Conservation (phyloP, 2,888 invertebrate species). For the Troglohyphantes excavatus region DNA sequence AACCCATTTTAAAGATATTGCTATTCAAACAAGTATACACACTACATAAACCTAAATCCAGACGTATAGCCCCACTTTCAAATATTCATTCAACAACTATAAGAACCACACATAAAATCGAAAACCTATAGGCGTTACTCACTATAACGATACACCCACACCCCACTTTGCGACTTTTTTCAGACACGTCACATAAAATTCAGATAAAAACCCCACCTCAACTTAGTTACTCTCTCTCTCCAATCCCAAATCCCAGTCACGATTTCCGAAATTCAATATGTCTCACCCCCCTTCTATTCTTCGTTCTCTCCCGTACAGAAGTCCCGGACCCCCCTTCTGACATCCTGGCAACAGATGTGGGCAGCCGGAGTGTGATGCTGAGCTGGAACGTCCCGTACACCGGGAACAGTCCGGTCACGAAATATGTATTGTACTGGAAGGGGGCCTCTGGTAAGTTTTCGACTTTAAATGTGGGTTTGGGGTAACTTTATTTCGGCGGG, state of each 20-base stretch:
- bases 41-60: too few relatives aligned
- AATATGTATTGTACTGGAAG: constrained; percentile 82
- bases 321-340: constrained; percentile 82
- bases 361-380: constrained; percentile 81
- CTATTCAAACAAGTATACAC: too few relatives aligned
- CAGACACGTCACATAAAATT: background rate
- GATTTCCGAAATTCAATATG: constrained; percentile 32
- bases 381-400: constrained; percentile 82
- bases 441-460: constrained; percentile 74
- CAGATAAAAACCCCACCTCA: background rate
- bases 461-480: constrained; percentile 30
- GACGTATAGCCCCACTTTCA: too few relatives aligned
- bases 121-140: too few relatives aligned
- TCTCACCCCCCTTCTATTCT: background rate
- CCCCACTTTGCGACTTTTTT: too few relatives aligned
- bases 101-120: too few relatives aligned
- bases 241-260: constrained; percentile 10
- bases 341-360: constrained; percentile 81
- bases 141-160: too few relatives aligned
- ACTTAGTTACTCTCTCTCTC: background rate
- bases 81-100: too few relatives aligned
- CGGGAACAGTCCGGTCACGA: constrained; percentile 82
- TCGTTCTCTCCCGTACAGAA: constrained; percentile 79
- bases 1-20: too few relatives aligned
- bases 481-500: constrained; percentile 47